These are phyloP conservation scores for Thaleichthys pacificus DNA, from an alignment of 2,797 vertebrate species.

Conservation along the genomic window DNA sequence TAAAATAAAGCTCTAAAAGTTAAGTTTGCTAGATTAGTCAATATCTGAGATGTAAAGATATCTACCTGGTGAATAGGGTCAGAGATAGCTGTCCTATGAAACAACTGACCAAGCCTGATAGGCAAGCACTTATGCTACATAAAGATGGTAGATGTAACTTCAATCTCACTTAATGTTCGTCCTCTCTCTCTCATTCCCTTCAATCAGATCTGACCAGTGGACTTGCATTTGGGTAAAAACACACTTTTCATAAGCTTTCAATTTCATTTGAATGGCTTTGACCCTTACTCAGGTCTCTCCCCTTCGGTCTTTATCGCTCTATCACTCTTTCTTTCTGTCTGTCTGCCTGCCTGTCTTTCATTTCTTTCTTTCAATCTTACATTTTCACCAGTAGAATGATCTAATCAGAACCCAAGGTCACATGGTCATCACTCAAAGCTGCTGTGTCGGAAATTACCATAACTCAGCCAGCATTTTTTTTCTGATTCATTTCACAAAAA, in stretches of 20 bases:
- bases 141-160: conserved; percentile 62
- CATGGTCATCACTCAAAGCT: conserved; percentile 54
- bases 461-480: conserved; percentile 60
- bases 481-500: conserved; percentile 77
- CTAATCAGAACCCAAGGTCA: conserved; percentile 53
- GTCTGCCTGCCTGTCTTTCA: conserved; percentile 83
- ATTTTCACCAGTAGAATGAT: conserved; percentile 78
- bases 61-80: conserved; percentile 45
- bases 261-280: conserved; percentile 72
- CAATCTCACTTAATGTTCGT: conserved; percentile 65
- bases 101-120: background rate
- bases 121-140: conserved; percentile 13
- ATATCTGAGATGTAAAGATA: conserved; percentile 59
- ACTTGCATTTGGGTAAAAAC: conserved; percentile 60
- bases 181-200: conserved; percentile 50
- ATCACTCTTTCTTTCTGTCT: conserved; percentile 51
- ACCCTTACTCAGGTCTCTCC: conserved; percentile 65
- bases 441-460: conserved; percentile 72
- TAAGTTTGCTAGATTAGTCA: conserved; percentile 53
- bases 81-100: background rate
- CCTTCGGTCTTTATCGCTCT: conserved; percentile 18
- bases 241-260: conserved; percentile 70
- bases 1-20: conserved; percentile 82
- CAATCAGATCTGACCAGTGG: conserved; percentile 62
- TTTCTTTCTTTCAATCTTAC: conserved; percentile 87